Conservation (phyloP, 2,113 vertebrate species). For the Anolis sagrei region DNA sequence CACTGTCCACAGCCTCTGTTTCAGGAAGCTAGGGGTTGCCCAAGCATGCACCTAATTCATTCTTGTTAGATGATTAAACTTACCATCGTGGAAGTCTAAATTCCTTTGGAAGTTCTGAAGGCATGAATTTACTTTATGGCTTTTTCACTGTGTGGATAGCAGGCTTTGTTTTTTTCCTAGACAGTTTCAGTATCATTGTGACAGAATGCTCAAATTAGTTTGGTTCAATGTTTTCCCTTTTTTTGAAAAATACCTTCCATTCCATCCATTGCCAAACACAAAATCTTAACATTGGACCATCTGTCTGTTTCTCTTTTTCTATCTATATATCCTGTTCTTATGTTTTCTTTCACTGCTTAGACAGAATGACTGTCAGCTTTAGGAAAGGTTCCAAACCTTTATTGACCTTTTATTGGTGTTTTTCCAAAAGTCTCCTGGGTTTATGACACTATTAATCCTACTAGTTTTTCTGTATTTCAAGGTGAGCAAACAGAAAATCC, state of each 20-base stretch:
- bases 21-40: conserved; percentile 5
- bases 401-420: background rate
- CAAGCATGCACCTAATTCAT: background rate
- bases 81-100: conserved; percentile 21
- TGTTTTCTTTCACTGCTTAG: background rate
- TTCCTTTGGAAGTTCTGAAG: conserved; percentile 11
- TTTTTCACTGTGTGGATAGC: background rate
- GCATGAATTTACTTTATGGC: background rate
- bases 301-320: too few relatives aligned
- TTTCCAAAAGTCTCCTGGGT: too few relatives aligned
- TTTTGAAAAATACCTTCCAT: background rate
- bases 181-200: background rate
- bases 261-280: background rate
- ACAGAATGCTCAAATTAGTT: background rate
- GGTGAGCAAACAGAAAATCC: background rate
- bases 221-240: background rate
- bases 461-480: background rate
- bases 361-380: background rate
- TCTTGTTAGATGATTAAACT: conserved; percentile 9
- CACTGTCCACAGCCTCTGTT: background rate
- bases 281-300: background rate
- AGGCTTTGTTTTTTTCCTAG: conserved; percentile 6
- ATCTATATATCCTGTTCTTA: background rate
- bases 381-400: background rate
- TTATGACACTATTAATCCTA: background rate